Percentiles rank a stretch among this genome's conserved stretches.
Conservation (phyloP, 2,113 vertebrate species). For the Rhodinocichla rosea region DNA sequence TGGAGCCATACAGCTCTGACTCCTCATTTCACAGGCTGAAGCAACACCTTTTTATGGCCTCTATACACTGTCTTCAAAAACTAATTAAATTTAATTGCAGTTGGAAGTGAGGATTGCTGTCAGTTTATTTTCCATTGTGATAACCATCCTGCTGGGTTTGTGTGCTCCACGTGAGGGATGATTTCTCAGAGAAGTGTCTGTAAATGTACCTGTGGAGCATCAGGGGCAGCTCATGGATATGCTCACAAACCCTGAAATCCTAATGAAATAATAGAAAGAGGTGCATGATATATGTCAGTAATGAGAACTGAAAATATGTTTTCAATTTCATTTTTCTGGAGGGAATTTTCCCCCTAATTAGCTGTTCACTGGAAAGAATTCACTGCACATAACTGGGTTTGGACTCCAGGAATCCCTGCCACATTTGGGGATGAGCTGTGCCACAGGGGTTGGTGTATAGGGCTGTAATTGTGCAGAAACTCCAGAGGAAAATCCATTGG, state of each 20-base stretch:
- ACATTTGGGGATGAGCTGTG: not conserved
- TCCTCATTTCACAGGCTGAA: not conserved
- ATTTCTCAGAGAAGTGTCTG: not conserved
- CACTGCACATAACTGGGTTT: not conserved
- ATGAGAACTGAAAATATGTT: not conserved
- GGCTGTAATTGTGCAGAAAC: not conserved
- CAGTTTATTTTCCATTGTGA: not conserved
- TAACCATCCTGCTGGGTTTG: not conserved
- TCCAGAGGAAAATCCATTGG: not conserved
- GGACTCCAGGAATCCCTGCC: not conserved
- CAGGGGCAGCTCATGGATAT: not conserved
- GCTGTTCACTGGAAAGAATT: not conserved
- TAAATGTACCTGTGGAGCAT: not conserved
- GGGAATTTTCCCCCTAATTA: not conserved
- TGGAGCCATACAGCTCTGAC: not conserved
- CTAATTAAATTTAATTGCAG: not conserved
- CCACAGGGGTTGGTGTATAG: not conserved
- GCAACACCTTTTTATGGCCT: not conserved
- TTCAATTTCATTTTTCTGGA: not conserved
- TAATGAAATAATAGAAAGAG: not conserved
- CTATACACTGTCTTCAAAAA: not conserved
- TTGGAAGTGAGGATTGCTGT: not conserved
- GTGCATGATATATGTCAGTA: not conserved
- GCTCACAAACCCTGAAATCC: not conserved
- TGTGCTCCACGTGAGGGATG: accelerated